Percentiles rank a stretch among this genome's conserved stretches.
Evolutionary conservation across 2,888 invertebrate genomes (phyloP).

Genomic region (Rhopalosiphum nymphaeae): DNA sequence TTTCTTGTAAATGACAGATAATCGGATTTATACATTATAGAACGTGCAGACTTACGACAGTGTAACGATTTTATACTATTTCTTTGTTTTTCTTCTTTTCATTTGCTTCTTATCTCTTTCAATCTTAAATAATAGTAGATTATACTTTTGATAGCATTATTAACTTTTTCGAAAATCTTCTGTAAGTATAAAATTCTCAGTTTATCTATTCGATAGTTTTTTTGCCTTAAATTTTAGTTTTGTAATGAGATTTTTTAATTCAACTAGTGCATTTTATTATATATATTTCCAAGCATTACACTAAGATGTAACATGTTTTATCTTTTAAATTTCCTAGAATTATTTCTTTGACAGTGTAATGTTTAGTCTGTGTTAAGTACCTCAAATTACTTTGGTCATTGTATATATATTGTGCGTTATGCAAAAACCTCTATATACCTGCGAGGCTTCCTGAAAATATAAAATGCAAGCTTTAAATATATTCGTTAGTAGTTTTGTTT

Average conservation of each 20-base stretch:
- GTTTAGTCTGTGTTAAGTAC: not conserved
- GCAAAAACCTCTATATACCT: not conserved
- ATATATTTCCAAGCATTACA: not conserved
- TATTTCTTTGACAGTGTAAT: not conserved
- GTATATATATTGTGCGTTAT: not conserved
- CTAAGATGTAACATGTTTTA: not conserved
- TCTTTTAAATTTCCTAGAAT: not conserved
- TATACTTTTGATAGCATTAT: conserved; percentile 30
- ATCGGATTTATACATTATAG: conserved; percentile 42
- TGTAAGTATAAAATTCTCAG: not conserved
- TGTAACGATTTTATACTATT: conserved; percentile 7
- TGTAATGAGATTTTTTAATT: not conserved
- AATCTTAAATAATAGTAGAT: conserved; percentile 27
- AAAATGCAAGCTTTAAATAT: not conserved
- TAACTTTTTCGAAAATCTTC: not conserved
- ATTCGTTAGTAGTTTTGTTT: not conserved
- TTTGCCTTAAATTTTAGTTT: not conserved
- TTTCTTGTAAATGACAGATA: not conserved
- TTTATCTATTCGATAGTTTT: not conserved
- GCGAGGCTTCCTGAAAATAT: not conserved
- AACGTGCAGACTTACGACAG: not conserved
- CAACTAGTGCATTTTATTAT: not conserved
- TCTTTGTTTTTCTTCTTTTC: conserved; percentile 13
- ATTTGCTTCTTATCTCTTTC: not conserved
- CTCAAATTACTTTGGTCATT: not conserved